Evolutionary conservation across 1,140 invertebrate species (phyloP).

Genomic region (Zaprionus nigranus): DNA sequence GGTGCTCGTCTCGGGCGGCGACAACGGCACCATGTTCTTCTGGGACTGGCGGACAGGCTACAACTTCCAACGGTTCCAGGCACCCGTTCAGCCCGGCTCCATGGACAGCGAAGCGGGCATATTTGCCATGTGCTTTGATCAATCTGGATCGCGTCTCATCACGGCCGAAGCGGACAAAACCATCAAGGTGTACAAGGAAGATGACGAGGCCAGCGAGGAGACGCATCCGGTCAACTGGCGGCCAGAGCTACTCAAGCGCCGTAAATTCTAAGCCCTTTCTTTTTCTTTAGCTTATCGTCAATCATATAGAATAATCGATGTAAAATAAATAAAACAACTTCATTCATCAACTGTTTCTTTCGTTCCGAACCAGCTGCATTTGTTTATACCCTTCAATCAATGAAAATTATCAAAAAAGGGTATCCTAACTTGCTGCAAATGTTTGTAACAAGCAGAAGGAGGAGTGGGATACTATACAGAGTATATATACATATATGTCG

Average conservation of each 20-base stretch:
- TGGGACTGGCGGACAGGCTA: conserved; percentile 99
- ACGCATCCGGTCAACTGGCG: conserved; percentile 98
- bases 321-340: conserved; percentile 24
- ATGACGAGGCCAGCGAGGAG: conserved; percentile 98
- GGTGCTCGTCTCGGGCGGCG: conserved; percentile 98
- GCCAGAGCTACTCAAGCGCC: conserved; percentile 96
- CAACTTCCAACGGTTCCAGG: conserved; percentile 97
- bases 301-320: background rate
- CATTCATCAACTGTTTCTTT: background rate
- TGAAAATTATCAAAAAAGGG: no score
- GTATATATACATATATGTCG: no score
- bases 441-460: no score
- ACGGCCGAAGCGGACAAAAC: conserved; percentile 99
- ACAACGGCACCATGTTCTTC: conserved; percentile 99
- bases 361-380: background rate
- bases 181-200: conserved; percentile 99
- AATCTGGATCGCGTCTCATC: conserved; percentile 96
- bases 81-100: conserved; percentile 98
- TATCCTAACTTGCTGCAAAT: no score
- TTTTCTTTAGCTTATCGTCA: background rate
- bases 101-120: conserved; percentile 99
- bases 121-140: conserved; percentile 97
- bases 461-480: no score
- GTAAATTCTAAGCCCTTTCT: conserved; percentile 89
- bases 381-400: background rate